phyloP scores from a whole-genome alignment of 2,888 invertebrate genomes.

The Ypsolopha scabrella region DNA sequence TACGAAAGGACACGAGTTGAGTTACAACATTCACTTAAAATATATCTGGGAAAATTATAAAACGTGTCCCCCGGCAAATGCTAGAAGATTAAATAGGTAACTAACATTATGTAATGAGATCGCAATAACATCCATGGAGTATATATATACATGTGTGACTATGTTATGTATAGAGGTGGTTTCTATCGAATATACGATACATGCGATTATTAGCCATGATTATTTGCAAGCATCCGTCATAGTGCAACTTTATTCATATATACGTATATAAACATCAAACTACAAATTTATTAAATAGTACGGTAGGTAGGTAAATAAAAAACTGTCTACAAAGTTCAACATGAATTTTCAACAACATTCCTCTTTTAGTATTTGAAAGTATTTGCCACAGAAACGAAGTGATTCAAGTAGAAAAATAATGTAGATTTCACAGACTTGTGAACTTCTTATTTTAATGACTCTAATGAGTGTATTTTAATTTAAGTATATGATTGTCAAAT shows the following conservation, averaged over 20 bases:
- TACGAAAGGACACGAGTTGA: background rate
- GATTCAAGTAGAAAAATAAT: no score
- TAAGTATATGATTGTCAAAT: no score
- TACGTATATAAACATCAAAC: no score
- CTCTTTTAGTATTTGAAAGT: no score
- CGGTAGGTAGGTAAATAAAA: no score
- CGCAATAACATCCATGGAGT: constrained; percentile 55
- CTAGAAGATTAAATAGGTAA: constrained; percentile 62
- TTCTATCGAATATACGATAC: constrained; percentile 30
- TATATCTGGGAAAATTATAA: constrained; percentile 20
- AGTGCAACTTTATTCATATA: background rate
- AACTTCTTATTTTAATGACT: no score
- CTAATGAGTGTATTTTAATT: no score
- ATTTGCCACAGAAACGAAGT: no score
- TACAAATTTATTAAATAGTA: no score
- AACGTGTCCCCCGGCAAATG: constrained; percentile 74
- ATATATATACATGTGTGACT: constrained; percentile 38
- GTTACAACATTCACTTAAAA: background rate
- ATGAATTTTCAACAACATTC: no score
- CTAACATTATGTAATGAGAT: constrained; percentile 27
- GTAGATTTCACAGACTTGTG: no score
- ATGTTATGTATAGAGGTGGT: constrained; percentile 56
- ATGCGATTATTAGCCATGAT: constrained; percentile 38
- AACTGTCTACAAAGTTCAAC: no score
- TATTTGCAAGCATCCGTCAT: constrained; percentile 31